Percentiles rank a stretch among this genome's conserved stretches.
phyloP scores from a whole-genome alignment of 1,140 invertebrate genomes.

The Drosophila pruinosa region DNA sequence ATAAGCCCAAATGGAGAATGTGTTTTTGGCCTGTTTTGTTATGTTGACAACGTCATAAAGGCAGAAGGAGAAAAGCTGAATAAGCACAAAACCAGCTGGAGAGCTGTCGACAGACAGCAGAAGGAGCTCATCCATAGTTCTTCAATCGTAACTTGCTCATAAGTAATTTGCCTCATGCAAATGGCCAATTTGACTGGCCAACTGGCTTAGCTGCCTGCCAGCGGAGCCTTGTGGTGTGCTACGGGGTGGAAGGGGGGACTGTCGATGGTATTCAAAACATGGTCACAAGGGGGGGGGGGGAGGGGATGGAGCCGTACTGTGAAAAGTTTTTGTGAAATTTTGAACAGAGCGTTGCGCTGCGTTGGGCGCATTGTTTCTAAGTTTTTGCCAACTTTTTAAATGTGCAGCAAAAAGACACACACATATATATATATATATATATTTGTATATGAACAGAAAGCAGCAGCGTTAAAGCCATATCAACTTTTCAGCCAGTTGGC shows the following conservation, averaged over 20 bases:
- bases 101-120: background rate
- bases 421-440: background rate
- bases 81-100: conserved; percentile 8
- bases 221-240: too few relatives aligned
- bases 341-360: background rate
- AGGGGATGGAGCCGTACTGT: background rate
- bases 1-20: conserved; percentile 40
- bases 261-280: background rate
- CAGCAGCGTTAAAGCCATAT: background rate
- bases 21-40: conserved; percentile 28
- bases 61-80: conserved; percentile 11
- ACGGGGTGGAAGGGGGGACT: too few relatives aligned
- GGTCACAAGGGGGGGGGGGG: background rate
- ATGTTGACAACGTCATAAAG: conserved; percentile 50
- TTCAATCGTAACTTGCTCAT: conserved; percentile 48
- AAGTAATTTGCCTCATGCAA: conserved; percentile 69
- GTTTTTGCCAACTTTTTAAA: conserved; percentile 34
- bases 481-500: conserved; percentile 14
- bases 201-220: background rate
- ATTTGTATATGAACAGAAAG: too few relatives aligned
- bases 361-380: conserved; percentile 26
- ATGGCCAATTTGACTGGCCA: conserved; percentile 57
- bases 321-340: conserved; percentile 28
- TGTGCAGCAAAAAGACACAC: background rate
- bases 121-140: conserved; percentile 8